Percentiles rank a stretch among this genome's conserved stretches.
phyloP scores from a whole-genome alignment of 2,888 invertebrate genomes.

The Trichacis sp. region DNA sequence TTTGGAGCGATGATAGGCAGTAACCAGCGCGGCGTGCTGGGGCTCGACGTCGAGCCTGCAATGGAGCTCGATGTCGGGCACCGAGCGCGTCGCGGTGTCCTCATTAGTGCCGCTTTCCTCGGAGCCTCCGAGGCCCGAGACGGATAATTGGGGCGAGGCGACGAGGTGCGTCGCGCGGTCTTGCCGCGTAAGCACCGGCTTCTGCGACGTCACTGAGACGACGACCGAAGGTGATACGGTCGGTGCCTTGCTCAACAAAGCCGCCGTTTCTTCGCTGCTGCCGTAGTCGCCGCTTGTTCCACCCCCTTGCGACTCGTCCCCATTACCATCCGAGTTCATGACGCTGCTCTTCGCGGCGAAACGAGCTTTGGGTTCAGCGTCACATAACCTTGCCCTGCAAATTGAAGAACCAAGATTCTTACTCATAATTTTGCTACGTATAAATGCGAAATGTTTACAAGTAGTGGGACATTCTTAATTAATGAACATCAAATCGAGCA shows the following conservation, averaged over 20 bases:
- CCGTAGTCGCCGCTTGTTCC: slow-evolving; percentile 67
- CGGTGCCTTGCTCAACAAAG: slow-evolving; percentile 79
- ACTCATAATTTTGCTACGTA: no score
- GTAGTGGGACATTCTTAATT: no score
- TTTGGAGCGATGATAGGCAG: slow-evolving; percentile 49
- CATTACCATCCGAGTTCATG: slow-evolving; percentile 64
- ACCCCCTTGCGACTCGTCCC: slow-evolving; percentile 50
- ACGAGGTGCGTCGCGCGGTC: slow-evolving; percentile 85
- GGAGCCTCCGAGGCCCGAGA: slow-evolving; percentile 78
- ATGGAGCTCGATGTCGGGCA: slow-evolving; percentile 86
- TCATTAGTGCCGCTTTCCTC: slow-evolving; percentile 81
- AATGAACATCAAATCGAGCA: no score
- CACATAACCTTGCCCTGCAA: slow-evolving; percentile 59
- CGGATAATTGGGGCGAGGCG: slow-evolving; percentile 78
- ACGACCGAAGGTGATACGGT: slow-evolving; percentile 69
- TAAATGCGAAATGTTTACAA: no score
- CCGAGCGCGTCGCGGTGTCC: slow-evolving; percentile 80
- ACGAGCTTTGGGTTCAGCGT: slow-evolving; percentile 43
- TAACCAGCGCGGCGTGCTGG: slow-evolving; percentile 54
- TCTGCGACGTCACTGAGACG: slow-evolving; percentile 66
- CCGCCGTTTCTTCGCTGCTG: slow-evolving; percentile 86
- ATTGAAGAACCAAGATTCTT: no score
- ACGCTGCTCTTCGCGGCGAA: slow-evolving; percentile 41
- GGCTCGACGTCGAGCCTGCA: slow-evolving; percentile 74
- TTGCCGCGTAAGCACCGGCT: slow-evolving; percentile 87